These are phyloP conservation scores for Ataeniobius toweri DNA, from an alignment of 2,797 vertebrate species.

Conservation along the genomic window DNA sequence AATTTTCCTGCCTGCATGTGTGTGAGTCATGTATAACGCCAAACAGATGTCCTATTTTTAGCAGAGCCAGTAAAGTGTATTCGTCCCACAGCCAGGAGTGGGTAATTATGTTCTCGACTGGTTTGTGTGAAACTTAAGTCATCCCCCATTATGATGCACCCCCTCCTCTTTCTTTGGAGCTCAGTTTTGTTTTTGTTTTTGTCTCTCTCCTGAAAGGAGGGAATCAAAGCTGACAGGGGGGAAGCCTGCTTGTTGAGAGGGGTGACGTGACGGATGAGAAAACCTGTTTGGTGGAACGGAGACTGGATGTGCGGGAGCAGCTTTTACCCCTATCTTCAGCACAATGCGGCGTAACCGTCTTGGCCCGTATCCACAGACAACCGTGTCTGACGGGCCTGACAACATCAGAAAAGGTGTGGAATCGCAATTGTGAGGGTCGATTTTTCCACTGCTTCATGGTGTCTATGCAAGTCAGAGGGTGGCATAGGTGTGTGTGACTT, in stretches of 20 bases:
- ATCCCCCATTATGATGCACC: conserved; percentile 20
- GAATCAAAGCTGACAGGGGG: conserved; percentile 44
- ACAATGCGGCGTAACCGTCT: conserved; percentile 54
- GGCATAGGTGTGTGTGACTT: conserved; percentile 9
- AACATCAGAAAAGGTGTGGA: conserved; percentile 66
- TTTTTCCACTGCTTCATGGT: conserved; percentile 52
- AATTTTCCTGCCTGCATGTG: background rate
- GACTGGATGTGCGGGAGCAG: conserved; percentile 60
- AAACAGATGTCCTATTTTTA: conserved; percentile 68
- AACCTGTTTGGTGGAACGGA: conserved; percentile 58
- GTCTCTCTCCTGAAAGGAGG: conserved; percentile 2
- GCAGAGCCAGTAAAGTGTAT: conserved; percentile 26
- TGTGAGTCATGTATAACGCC: conserved; percentile 26
- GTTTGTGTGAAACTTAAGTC: conserved; percentile 66
- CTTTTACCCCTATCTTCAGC: conserved; percentile 48
- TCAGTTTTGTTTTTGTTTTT: conserved; percentile 15
- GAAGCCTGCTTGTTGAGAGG: conserved; percentile 30
- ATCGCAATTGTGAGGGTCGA: conserved; percentile 55
- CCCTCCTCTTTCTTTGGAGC: conserved; percentile 30
- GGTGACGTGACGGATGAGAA: conserved; percentile 70
- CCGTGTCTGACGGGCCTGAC: conserved; percentile 66
- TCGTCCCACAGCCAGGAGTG: conserved; percentile 47
- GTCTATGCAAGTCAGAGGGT: conserved; percentile 9
- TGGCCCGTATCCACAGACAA: conserved; percentile 57
- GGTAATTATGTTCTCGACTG: conserved; percentile 18